phyloP scores from a whole-genome alignment of 2,888 invertebrate genomes.

The Campoletis raptor region DNA sequence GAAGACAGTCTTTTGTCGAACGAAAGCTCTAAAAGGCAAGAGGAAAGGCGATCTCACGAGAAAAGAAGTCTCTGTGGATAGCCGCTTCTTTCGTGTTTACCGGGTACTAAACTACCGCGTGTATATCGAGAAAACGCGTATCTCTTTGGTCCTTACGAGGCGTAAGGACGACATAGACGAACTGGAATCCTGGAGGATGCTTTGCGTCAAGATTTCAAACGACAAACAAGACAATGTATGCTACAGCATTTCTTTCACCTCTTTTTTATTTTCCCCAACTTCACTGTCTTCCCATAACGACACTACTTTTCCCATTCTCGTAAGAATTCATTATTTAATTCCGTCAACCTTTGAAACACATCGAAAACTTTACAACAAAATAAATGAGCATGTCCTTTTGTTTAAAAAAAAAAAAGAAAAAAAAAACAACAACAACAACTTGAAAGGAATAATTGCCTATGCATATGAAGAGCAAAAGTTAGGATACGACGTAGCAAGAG shows the following conservation, averaged over 20 bases:
- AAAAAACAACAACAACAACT: background rate
- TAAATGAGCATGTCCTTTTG: background rate
- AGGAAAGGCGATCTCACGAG: constrained; percentile 41
- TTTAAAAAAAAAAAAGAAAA: background rate
- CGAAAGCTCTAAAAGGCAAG: constrained; percentile 59
- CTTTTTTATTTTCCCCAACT: background rate
- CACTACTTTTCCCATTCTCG: background rate
- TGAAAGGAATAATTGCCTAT: background rate
- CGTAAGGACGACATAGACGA: constrained; percentile 20
- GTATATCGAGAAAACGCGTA: constrained; percentile 12
- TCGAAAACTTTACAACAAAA: background rate
- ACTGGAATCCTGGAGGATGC: constrained; percentile 21
- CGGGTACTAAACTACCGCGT: constrained; percentile 13
- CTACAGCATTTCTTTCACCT: background rate
- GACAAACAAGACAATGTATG: constrained; percentile 66
- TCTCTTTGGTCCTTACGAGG: constrained; percentile 12
- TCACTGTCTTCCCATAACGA: background rate
- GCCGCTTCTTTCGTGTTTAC: constrained; percentile 31
- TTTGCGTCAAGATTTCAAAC: constrained; percentile 71
- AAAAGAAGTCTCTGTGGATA: constrained; percentile 33
- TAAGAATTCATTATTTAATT: background rate
- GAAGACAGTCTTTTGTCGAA: constrained; percentile 51
- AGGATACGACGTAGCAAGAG: constrained; percentile 57
- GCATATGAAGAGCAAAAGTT: constrained; percentile 22
- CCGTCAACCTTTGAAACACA: background rate